Conservation (phyloP, 2,797 vertebrate genomes). For the Orientallactaga sibirica region DNA sequence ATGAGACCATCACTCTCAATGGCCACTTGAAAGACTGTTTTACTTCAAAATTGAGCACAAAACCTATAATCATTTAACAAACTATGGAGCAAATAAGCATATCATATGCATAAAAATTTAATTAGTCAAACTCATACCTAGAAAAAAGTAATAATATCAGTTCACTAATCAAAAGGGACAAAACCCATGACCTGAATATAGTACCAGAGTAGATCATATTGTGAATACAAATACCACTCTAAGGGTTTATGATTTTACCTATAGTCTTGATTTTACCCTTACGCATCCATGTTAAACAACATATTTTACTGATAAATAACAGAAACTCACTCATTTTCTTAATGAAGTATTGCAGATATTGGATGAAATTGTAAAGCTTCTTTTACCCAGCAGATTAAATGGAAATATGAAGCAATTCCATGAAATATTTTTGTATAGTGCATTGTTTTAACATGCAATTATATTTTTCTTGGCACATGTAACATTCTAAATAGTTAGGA, state of each 20-base stretch:
- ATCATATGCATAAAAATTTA: background rate
- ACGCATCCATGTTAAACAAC: background rate
- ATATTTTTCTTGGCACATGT: too few species aligned
- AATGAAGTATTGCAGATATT: background rate
- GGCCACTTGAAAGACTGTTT: too few species aligned
- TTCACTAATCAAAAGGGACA: background rate
- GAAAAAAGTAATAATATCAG: background rate
- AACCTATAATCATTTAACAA: background rate
- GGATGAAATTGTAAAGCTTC: background rate
- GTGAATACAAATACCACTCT: too few species aligned
- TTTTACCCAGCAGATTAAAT: background rate
- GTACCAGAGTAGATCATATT: background rate
- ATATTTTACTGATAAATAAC: background rate
- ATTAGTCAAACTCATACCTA: background rate
- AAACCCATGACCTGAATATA: background rate
- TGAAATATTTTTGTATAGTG: background rate
- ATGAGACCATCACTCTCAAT: background rate
- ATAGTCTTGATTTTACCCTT: background rate
- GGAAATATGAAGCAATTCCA: background rate
- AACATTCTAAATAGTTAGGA: background rate
- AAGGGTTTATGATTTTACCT: too few species aligned
- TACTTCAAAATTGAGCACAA: background rate
- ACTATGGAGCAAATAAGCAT: background rate
- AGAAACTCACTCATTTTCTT: background rate
- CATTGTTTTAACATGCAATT: too few species aligned